phyloP scores from a whole-genome alignment of 2,888 invertebrate species.

The Galeopsomyia nigrocyanea region DNA sequence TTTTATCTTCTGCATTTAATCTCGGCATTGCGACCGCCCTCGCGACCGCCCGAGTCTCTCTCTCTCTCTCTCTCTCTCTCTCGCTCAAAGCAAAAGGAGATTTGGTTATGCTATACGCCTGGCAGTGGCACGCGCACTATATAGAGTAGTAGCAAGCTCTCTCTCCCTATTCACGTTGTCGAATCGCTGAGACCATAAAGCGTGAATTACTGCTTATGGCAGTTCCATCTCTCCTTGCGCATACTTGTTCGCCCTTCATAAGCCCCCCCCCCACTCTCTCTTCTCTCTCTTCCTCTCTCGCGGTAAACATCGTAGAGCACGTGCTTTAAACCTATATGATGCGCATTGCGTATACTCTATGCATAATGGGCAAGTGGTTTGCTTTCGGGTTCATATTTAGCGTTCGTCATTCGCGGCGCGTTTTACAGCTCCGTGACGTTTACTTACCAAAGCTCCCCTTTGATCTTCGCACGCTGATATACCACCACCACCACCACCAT shows the following conservation, averaged over 20 bases:
- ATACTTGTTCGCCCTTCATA: background rate
- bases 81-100: conserved; percentile 46
- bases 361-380: too few relatives aligned
- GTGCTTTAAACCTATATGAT: conserved; percentile 5
- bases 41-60: conserved; percentile 6
- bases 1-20: conserved; percentile 46
- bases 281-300: conserved; percentile 12
- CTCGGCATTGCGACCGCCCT: conserved; percentile 21
- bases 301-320: background rate
- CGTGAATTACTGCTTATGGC: conserved; percentile 53
- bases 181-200: conserved; percentile 51
- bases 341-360: too few relatives aligned
- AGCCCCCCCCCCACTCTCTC: conserved; percentile 26
- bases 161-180: conserved; percentile 28
- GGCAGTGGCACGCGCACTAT: conserved; percentile 45
- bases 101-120: conserved; percentile 51
- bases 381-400: too few relatives aligned
- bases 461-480: too few relatives aligned
- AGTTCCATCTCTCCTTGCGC: conserved; percentile 17
- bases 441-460: too few relatives aligned
- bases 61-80: conserved; percentile 4
- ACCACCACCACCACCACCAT: too few relatives aligned
- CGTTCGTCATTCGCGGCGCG: too few relatives aligned
- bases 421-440: too few relatives aligned
- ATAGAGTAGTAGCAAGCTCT: background rate